Evolutionary conservation across 2,113 vertebrate genomes (phyloP).

Genomic region (Crypturellus undulatus): DNA sequence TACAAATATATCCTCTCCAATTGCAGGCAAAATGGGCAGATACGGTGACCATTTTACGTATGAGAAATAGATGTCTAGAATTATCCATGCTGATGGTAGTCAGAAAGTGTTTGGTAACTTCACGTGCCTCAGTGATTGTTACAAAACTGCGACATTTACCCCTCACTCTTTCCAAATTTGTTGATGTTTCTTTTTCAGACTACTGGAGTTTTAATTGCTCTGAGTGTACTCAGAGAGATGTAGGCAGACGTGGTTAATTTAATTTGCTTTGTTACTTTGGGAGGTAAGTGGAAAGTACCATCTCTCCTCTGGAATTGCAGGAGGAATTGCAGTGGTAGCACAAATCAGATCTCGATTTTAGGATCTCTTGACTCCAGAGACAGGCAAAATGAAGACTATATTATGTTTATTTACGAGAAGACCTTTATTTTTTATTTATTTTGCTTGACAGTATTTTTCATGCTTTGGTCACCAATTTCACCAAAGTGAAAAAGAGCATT

Average conservation of each 20-base stretch:
- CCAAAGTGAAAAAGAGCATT: neutral
- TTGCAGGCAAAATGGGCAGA: neutral
- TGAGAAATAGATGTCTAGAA: neutral
- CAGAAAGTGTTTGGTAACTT: neutral
- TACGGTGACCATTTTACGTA: neutral
- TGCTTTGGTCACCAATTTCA: neutral
- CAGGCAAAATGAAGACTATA: neutral
- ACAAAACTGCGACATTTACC: neutral
- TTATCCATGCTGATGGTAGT: neutral
- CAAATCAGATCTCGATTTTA: neutral
- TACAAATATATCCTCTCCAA: neutral
- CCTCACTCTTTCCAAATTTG: neutral
- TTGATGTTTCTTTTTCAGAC: accelerated
- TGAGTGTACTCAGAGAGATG: neutral
- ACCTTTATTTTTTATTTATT: neutral
- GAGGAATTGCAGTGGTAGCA: neutral
- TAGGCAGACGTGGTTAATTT: neutral
- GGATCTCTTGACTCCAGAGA: neutral
- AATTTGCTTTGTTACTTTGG: neutral
- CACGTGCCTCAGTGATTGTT: neutral
- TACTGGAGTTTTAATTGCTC: neutral
- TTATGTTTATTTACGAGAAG: neutral
- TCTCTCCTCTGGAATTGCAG: neutral
- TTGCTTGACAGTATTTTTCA: neutral
- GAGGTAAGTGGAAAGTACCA: neutral